Conservation (phyloP, 2,113 vertebrate genomes). For the Lophura nycthemera region DNA sequence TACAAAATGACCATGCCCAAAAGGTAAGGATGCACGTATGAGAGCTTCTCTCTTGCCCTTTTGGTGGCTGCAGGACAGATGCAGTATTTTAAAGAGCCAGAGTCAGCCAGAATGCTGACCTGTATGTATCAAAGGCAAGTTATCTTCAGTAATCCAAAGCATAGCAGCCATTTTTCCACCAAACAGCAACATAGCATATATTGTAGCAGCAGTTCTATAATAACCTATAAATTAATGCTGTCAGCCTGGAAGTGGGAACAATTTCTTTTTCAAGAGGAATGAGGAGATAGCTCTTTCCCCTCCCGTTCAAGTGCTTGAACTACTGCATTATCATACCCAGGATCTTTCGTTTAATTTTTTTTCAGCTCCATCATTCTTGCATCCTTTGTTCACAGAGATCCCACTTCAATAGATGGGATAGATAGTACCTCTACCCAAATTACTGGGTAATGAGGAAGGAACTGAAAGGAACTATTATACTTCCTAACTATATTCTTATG, state of each 20-base stretch:
- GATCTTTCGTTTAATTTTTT: constrained; percentile 57
- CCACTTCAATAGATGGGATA: constrained; percentile 46
- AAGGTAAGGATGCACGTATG: fast-evolving
- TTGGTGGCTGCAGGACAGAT: not conserved
- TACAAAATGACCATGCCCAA: not conserved
- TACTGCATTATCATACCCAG: not conserved
- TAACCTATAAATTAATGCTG: constrained; percentile 21
- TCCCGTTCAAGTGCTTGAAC: not conserved
- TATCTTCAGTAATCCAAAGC: not conserved
- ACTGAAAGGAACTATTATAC: constrained; percentile 53
- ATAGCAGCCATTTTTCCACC: not conserved
- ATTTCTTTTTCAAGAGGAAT: constrained; percentile 24
- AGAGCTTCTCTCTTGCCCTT: not conserved
- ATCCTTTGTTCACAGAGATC: constrained; percentile 28
- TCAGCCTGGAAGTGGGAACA: constrained; percentile 33
- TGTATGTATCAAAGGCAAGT: not conserved
- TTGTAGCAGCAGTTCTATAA: not conserved
- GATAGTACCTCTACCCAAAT: constrained; percentile 50
- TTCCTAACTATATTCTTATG: constrained; percentile 38
- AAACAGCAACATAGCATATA: not conserved
- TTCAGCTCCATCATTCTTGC: constrained; percentile 17
- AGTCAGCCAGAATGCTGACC: not conserved
- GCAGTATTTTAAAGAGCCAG: not conserved
- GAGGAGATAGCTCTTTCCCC: not conserved
- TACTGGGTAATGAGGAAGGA: constrained; percentile 53